A percentile compares a stretch with the other conserved stretches of the same genome.
These are phyloP conservation scores for Rhopalosiphum nymphaeae DNA, from an alignment of 2,888 invertebrate genomes.

Conservation along the genomic window DNA sequence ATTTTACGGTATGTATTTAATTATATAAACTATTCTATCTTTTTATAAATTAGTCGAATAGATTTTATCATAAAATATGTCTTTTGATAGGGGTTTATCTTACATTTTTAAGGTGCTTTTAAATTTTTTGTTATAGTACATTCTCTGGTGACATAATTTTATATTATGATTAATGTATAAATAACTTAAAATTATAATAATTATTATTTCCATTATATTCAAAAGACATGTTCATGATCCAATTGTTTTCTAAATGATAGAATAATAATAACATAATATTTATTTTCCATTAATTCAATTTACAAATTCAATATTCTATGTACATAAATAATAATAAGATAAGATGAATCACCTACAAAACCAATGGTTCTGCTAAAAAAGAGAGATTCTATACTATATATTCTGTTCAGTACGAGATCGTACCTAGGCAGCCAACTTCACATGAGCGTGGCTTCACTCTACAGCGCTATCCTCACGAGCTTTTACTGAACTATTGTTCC, in stretches of 20 bases:
- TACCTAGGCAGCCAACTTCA: no score
- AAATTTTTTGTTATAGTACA: background rate
- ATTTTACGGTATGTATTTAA: conserved; percentile 86
- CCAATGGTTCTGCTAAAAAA: no score
- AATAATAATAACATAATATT: background rate
- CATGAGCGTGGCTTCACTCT: no score
- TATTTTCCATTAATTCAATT: no score
- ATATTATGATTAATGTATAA: background rate
- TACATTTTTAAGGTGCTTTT: background rate
- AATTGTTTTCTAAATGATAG: background rate
- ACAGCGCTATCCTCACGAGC: no score
- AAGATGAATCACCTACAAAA: no score
- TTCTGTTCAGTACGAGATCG: no score
- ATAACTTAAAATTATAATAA: background rate
- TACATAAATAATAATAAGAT: no score
- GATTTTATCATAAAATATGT: background rate
- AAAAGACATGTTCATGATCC: background rate
- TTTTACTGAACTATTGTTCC: no score
- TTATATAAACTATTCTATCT: background rate
- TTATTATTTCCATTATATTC: background rate
- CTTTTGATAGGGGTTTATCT: background rate
- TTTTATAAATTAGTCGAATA: background rate
- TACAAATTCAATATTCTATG: no score
- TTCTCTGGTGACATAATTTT: background rate
- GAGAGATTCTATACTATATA: no score